Percentiles rank a stretch among this genome's conserved stretches.
Conservation (phyloP, 2,888 invertebrate genomes). For the Epinotia nisella region DNA sequence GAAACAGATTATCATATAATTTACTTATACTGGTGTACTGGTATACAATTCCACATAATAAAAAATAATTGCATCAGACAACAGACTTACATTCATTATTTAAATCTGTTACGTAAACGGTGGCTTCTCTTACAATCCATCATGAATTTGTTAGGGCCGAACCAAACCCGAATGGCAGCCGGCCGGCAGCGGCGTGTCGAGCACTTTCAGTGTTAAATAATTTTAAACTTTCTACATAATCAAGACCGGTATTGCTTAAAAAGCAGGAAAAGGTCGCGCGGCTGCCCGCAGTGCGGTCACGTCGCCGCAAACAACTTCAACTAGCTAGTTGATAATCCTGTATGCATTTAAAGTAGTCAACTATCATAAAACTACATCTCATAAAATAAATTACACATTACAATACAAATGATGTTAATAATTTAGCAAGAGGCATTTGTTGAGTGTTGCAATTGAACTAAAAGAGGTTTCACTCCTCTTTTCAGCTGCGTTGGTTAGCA, state of each 20-base stretch:
- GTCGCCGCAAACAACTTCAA: neutral
- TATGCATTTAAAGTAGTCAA: constrained; percentile 27
- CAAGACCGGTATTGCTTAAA: no score
- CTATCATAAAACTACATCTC: constrained; percentile 37
- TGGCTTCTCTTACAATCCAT: constrained; percentile 8
- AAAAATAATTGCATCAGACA: constrained; percentile 13
- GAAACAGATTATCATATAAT: constrained; percentile 41
- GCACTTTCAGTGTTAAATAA: no score
- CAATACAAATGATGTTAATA: constrained; percentile 32
- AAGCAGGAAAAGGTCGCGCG: no score
- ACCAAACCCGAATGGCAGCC: no score
- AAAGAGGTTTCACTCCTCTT: constrained; percentile 73
- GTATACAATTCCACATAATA: constrained; percentile 18
- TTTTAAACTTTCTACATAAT: no score
- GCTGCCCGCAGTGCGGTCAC: no score
- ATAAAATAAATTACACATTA: constrained; percentile 39
- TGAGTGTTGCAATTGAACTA: constrained; percentile 34
- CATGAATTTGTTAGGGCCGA: no score
- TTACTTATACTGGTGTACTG: constrained; percentile 33
- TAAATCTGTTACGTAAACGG: constrained; percentile 14
- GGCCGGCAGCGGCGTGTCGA: no score
- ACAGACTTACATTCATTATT: constrained; percentile 11
- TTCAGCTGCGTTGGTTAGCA: constrained; percentile 83
- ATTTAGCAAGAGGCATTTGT: constrained; percentile 35
- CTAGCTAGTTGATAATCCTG: constrained; percentile 30